Evolutionary conservation across 2,797 vertebrate species (phyloP).

Genomic region (Micromesistius poutassou): DNA sequence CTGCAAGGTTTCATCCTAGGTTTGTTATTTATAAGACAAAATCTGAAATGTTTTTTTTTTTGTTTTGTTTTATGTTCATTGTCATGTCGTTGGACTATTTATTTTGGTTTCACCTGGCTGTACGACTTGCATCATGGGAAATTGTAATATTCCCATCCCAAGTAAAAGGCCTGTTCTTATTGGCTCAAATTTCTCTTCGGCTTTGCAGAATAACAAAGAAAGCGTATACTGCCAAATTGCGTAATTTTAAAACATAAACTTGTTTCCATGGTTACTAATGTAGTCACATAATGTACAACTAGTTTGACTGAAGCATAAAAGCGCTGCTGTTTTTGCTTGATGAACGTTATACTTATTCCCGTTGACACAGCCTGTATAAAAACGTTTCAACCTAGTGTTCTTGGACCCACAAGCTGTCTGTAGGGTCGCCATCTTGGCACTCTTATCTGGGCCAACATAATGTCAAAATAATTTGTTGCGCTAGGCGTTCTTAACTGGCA

Average conservation of each 20-base stretch:
- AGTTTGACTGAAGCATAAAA: slow-evolving; percentile 8
- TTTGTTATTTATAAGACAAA: slow-evolving; percentile 49
- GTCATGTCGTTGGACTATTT: slow-evolving; percentile 64
- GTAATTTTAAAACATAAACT: slow-evolving; percentile 21
- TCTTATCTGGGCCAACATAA: not conserved
- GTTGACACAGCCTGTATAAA: not conserved
- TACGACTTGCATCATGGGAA: slow-evolving; percentile 48
- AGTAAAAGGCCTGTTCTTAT: slow-evolving; percentile 32
- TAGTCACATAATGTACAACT: not conserved
- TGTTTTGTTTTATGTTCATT: slow-evolving; percentile 53
- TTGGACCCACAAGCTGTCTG: not conserved
- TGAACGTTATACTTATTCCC: not conserved
- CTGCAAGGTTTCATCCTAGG: slow-evolving; percentile 44
- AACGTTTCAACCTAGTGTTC: not conserved
- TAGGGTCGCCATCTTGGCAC: not conserved
- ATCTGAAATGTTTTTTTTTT: slow-evolving; percentile 35
- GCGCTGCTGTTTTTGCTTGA: not conserved
- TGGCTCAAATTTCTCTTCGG: slow-evolving; percentile 29
- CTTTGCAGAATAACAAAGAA: slow-evolving; percentile 42
- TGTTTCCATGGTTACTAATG: not conserved
- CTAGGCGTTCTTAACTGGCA: not conserved
- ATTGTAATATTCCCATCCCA: slow-evolving; percentile 25
- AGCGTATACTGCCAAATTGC: slow-evolving; percentile 57
- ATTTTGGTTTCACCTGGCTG: slow-evolving; percentile 64
- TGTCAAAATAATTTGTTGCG: not conserved